These are phyloP conservation scores for Leptonema lineaticorne DNA, from an alignment of 1,140 invertebrate species.

Conservation along the genomic window DNA sequence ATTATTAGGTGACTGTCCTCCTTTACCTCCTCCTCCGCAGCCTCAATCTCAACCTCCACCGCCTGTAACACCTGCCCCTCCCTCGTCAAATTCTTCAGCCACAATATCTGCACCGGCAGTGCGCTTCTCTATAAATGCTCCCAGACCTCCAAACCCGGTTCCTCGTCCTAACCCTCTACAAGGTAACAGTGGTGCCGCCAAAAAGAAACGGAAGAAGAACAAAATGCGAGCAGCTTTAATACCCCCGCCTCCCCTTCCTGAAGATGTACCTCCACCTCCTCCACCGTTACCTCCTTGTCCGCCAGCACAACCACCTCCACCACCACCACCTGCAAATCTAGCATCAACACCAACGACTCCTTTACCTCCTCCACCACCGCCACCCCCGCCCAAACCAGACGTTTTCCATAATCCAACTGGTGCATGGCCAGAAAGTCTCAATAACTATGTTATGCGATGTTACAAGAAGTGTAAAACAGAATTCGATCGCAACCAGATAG, in stretches of 20 bases:
- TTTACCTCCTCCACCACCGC: slow-evolving; percentile 37
- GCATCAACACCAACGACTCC: slow-evolving; percentile 30
- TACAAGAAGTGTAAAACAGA: slow-evolving; percentile 86
- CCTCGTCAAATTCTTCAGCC: slow-evolving; percentile 62
- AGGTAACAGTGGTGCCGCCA: slow-evolving; percentile 60
- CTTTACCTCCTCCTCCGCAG: slow-evolving; percentile 51
- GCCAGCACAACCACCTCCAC: slow-evolving; percentile 23
- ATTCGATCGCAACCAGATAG: slow-evolving; percentile 90
- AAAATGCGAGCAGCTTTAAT: slow-evolving; percentile 59
- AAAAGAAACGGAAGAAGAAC: slow-evolving; percentile 75
- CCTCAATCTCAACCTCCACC: slow-evolving; percentile 51
- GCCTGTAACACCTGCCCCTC: slow-evolving; percentile 57
- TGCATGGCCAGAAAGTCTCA: slow-evolving; percentile 72
- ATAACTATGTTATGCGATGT: slow-evolving; percentile 86
- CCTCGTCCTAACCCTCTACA: slow-evolving; percentile 49
- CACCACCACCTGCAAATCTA: slow-evolving; percentile 32
- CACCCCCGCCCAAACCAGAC: slow-evolving; percentile 45
- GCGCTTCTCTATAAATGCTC: slow-evolving; percentile 44
- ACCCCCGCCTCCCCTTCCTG: slow-evolving; percentile 59
- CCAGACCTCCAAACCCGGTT: slow-evolving; percentile 46
- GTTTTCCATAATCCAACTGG: slow-evolving; percentile 54
- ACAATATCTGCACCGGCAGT: slow-evolving; percentile 45
- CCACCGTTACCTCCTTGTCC: slow-evolving; percentile 54
- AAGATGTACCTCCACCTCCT: slow-evolving; percentile 57
- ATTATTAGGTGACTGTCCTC: slow-evolving; percentile 47